phyloP scores from a whole-genome alignment of 1,140 invertebrate species.

The Brachionus asplanchnoidis region DNA sequence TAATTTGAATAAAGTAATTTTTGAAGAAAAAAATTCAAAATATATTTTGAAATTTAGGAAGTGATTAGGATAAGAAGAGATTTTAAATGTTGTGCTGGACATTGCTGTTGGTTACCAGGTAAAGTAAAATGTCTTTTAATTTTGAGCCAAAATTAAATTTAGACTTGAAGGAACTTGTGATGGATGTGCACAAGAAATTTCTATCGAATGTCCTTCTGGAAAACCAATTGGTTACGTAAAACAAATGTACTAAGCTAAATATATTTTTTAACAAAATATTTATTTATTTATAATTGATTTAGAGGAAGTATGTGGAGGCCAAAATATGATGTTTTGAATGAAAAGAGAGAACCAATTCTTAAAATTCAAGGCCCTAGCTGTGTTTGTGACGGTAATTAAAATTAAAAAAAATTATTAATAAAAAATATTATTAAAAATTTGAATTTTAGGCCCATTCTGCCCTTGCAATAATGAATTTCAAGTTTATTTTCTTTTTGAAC shows the following conservation, averaged over 20 bases:
- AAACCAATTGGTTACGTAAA: conserved; percentile 41
- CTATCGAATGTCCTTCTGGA: conserved; percentile 41
- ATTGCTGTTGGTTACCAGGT: conserved; percentile 19
- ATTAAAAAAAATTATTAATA: too few relatives aligned
- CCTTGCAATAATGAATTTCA: conserved; percentile 34
- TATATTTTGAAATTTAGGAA: conserved; percentile 45
- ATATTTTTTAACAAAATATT: not conserved
- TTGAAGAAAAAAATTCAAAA: not conserved
- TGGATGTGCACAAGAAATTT: conserved; percentile 40
- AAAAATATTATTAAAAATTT: too few relatives aligned
- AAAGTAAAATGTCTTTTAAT: not conserved
- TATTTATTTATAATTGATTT: not conserved
- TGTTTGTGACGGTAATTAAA: conserved; percentile 5
- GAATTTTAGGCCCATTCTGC: conserved; percentile 1
- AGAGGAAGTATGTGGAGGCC: conserved; percentile 27
- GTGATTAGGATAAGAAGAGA: conserved; percentile 48
- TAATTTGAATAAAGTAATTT: conserved; percentile 13
- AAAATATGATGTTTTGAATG: conserved; percentile 31
- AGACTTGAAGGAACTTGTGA: not conserved
- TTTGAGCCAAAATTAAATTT: not conserved
- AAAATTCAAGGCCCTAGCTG: conserved; percentile 15
- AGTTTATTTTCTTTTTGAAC: not conserved
- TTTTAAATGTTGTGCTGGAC: conserved; percentile 49
- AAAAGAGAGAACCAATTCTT: not conserved
- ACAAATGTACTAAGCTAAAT: conserved; percentile 30